Percentiles rank a stretch among this genome's conserved stretches.
Evolutionary conservation across 92 coral and sea anemone genomes (phyloP).

Genomic region (Scolanthus callimorphus): DNA sequence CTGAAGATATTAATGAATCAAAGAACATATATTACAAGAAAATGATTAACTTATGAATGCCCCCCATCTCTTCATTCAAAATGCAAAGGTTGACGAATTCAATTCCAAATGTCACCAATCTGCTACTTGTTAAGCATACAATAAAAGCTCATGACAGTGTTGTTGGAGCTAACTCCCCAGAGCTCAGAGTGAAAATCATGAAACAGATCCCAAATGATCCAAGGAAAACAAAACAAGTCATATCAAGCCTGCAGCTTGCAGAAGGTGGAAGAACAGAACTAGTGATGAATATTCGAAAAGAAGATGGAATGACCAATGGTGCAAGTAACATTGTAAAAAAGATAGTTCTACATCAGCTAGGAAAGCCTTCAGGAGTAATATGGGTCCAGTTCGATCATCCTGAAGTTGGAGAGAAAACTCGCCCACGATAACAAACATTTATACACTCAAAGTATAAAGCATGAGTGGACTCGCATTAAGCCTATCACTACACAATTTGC

Average conservation of each 20-base stretch:
- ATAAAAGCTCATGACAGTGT: constrained; percentile 51
- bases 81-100: constrained; percentile 33
- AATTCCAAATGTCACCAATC: constrained; percentile 19
- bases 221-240: constrained; percentile 22
- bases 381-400: constrained; percentile 25
- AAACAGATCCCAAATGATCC: constrained; percentile 49
- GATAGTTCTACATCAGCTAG: constrained; percentile 4
- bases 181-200: constrained; percentile 37
- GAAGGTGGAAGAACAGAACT: constrained; percentile 20
- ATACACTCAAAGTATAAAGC: constrained; percentile 33
- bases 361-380: constrained; percentile 8
- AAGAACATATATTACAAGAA: too few relatives aligned
- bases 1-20: too few relatives aligned
- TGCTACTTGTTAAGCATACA: constrained; percentile 16
- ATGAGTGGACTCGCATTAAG: constrained; percentile 69
- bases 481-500: constrained; percentile 67
- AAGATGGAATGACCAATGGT: constrained; percentile 32
- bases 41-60: constrained; percentile 20
- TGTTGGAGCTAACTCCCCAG: constrained; percentile 22
- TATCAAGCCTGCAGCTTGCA: neutral
- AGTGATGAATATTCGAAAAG: constrained; percentile 14
- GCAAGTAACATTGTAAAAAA: constrained; percentile 27
- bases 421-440: constrained; percentile 15
- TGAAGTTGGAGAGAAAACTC: constrained; percentile 19
- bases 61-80: constrained; percentile 32